phyloP scores from a whole-genome alignment of 2,888 invertebrate genomes.

The Camptogramma bilineatum region DNA sequence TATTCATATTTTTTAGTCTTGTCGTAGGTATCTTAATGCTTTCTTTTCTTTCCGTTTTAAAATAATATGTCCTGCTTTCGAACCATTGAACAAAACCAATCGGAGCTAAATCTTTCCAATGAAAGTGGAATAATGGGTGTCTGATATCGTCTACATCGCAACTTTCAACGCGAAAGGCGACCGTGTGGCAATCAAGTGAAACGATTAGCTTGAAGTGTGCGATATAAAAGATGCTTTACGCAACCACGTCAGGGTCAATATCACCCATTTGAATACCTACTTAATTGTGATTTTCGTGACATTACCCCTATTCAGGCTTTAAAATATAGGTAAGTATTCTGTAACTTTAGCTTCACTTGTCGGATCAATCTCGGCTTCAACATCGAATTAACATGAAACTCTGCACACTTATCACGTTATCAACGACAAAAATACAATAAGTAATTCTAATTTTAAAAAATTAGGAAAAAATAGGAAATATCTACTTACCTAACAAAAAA shows the following conservation, averaged over 20 bases:
- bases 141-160: not conserved
- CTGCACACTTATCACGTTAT: no score
- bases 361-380: no score
- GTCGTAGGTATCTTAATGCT: no score
- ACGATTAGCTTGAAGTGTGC: not conserved
- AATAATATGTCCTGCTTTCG: not conserved
- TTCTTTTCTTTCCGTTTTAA: not conserved
- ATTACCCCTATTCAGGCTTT: no score
- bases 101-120: not conserved
- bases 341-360: no score
- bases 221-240: not conserved
- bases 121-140: not conserved
- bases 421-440: no score
- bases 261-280: not conserved
- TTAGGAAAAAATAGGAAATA: no score
- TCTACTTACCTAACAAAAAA: no score
- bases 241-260: not conserved
- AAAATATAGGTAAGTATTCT: no score
- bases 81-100: not conserved
- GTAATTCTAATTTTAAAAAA: no score
- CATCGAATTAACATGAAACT: no score
- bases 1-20: no score
- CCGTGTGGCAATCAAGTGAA: not conserved
- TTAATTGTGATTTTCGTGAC: not conserved
- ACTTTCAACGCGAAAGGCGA: slow-evolving; percentile 1